phyloP scores from a whole-genome alignment of 2,113 vertebrate species.

The Poeciliopsis turrubarensis region DNA sequence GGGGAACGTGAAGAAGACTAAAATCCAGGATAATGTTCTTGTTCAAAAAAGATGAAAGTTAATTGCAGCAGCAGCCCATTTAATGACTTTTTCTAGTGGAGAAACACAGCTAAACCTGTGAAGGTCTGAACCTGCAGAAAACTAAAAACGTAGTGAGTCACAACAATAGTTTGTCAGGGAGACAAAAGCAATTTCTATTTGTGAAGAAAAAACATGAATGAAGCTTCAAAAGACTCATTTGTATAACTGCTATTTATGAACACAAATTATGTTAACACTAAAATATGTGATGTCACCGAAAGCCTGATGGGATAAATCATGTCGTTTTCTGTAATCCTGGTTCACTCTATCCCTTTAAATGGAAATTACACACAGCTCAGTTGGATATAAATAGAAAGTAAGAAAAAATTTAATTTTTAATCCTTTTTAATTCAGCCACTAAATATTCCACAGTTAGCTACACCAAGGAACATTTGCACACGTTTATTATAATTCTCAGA shows the following conservation, averaged over 20 bases:
- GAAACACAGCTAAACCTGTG: no score
- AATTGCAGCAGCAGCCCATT: no score
- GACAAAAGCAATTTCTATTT: no score
- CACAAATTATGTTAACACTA: slow-evolving; percentile 36
- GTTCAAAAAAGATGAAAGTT: neutral
- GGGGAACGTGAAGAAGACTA: neutral
- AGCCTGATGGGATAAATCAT: slow-evolving; percentile 45
- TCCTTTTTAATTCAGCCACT: no score
- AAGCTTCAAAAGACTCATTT: slow-evolving; percentile 28
- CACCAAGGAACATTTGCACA: slow-evolving; percentile 13
- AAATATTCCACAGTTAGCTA: neutral
- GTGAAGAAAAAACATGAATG: slow-evolving; percentile 6
- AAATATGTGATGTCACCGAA: slow-evolving; percentile 31
- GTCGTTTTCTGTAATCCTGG: slow-evolving; percentile 23
- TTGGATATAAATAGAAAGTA: no score
- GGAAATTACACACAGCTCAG: no score
- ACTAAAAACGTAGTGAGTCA: no score
- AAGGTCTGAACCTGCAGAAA: no score
- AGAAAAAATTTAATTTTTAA: no score
- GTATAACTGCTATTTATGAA: slow-evolving; percentile 44
- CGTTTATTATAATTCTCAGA: slow-evolving; percentile 12
- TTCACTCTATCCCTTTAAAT: slow-evolving; percentile 35
- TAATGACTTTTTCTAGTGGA: no score
- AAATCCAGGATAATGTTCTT: neutral
- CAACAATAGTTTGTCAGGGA: no score